Conservation (phyloP, 2,797 vertebrate species). For the Gadopsis marmoratus region DNA sequence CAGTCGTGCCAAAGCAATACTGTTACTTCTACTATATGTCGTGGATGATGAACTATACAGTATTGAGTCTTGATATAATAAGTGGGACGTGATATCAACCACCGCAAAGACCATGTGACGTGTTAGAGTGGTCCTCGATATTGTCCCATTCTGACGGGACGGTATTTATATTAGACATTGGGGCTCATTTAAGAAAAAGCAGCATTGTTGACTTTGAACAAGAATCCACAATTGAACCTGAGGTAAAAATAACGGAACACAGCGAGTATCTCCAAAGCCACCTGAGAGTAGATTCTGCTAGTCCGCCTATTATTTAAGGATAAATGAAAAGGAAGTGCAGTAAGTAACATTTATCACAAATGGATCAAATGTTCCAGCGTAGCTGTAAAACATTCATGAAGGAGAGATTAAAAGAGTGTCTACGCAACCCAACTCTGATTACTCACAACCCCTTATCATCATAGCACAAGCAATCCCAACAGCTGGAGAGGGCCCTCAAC, state of each 20-base stretch:
- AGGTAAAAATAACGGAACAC: slow-evolving; percentile 49
- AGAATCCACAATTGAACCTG: slow-evolving; percentile 54
- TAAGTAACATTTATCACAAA: slow-evolving; percentile 47
- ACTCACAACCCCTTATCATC: slow-evolving; percentile 77
- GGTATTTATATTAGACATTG: too few species aligned
- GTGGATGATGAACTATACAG: too few species aligned
- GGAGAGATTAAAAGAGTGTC: slow-evolving; percentile 70
- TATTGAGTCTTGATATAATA: too few species aligned
- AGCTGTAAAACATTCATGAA: slow-evolving; percentile 63
- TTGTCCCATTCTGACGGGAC: too few species aligned
- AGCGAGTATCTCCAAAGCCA: slow-evolving; percentile 32
- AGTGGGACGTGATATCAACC: too few species aligned
- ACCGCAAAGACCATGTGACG: too few species aligned
- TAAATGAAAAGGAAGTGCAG: slow-evolving; percentile 41
- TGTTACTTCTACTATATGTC: too few species aligned
- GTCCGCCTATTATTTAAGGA: slow-evolving; percentile 6
- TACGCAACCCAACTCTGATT: slow-evolving; percentile 75
- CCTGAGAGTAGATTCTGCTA: slow-evolving; percentile 10
- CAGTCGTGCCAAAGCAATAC: too few species aligned
- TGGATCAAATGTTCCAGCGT: slow-evolving; percentile 55
- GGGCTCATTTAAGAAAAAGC: slow-evolving; percentile 59
- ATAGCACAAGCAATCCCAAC: slow-evolving; percentile 79
- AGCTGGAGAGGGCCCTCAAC: slow-evolving; percentile 80
- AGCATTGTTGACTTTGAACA: slow-evolving; percentile 64
- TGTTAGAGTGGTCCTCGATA: too few species aligned